A percentile compares a stretch with the other conserved stretches of the same genome.
These are phyloP conservation scores for Noctua comes DNA, from an alignment of 2,888 invertebrate genomes.

Conservation along the genomic window DNA sequence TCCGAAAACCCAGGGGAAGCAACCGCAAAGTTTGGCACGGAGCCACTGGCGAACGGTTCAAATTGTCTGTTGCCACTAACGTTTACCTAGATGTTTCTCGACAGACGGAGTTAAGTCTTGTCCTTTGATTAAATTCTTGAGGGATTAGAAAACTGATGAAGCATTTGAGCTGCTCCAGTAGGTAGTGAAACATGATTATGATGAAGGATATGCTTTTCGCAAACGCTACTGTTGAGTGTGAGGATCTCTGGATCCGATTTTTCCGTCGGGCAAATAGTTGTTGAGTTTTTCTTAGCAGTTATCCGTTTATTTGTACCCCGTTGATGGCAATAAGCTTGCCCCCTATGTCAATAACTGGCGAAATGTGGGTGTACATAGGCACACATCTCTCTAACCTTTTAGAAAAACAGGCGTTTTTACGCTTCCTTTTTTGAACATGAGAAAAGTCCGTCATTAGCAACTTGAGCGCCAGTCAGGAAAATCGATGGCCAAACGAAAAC, in stretches of 20 bases:
- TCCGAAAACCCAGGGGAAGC: slow-evolving; percentile 52
- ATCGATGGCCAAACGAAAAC: background rate
- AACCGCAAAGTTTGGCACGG: slow-evolving; percentile 69
- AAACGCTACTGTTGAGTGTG: background rate
- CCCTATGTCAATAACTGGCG: background rate
- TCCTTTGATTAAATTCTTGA: slow-evolving; percentile 39
- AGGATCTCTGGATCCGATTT: background rate
- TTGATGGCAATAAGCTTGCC: background rate
- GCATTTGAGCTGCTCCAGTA: background rate
- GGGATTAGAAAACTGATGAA: slow-evolving; percentile 22
- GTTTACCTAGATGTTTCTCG: slow-evolving; percentile 61
- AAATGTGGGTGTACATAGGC: background rate
- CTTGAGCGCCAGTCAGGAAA: background rate
- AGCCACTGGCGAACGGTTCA: slow-evolving; percentile 66
- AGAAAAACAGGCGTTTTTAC: background rate
- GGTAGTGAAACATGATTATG: background rate
- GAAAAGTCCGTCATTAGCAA: background rate
- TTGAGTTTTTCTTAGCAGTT: background rate
- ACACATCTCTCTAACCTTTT: background rate
- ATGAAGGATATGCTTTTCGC: background rate
- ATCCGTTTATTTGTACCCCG: background rate
- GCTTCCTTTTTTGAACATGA: background rate
- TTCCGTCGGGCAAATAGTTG: background rate
- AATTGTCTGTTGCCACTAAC: slow-evolving; percentile 62
- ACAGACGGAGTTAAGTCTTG: slow-evolving; percentile 44